A percentile compares a stretch with the other conserved stretches of the same genome.
Conservation (phyloP, 2,113 vertebrate genomes). For the Pampusana beccarii region DNA sequence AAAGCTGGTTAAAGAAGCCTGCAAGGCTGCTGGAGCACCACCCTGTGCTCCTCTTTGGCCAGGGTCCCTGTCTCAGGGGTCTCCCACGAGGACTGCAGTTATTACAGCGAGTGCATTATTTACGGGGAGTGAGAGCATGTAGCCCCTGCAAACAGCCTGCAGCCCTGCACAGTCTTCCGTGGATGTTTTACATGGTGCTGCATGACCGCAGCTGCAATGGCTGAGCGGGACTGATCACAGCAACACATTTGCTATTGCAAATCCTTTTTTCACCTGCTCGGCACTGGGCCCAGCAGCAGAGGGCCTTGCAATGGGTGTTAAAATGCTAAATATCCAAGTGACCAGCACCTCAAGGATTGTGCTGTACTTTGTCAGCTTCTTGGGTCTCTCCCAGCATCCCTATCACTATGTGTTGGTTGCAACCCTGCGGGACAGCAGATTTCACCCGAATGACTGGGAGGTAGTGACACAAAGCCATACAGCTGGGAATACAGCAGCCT, state of each 20-base stretch:
- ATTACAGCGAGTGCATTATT: not conserved
- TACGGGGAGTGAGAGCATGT: not conserved
- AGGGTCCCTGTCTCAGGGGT: not conserved
- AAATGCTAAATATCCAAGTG: not conserved
- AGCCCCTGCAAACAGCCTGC: accelerated
- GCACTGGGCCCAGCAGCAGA: not conserved
- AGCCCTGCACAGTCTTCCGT: accelerated
- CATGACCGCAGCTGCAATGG: not conserved
- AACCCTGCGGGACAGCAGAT: accelerated
- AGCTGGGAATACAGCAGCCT: not conserved
- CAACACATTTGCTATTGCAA: not conserved
- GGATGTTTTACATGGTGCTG: not conserved
- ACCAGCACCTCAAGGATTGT: not conserved
- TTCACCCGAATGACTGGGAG: not conserved
- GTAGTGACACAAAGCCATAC: not conserved
- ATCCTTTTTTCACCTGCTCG: not conserved
- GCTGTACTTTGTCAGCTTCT: not conserved
- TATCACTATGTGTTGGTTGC: accelerated
- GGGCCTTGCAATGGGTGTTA: accelerated
- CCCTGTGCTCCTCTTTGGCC: accelerated
- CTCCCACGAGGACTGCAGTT: not conserved
- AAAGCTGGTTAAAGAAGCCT: not conserved
- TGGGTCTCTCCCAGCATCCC: not conserved
- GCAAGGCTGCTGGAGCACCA: not conserved
- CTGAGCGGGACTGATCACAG: not conserved